Base-by-base conservation (phyloP, 2,888 invertebrate genomes). In the Timema podura region DNA sequence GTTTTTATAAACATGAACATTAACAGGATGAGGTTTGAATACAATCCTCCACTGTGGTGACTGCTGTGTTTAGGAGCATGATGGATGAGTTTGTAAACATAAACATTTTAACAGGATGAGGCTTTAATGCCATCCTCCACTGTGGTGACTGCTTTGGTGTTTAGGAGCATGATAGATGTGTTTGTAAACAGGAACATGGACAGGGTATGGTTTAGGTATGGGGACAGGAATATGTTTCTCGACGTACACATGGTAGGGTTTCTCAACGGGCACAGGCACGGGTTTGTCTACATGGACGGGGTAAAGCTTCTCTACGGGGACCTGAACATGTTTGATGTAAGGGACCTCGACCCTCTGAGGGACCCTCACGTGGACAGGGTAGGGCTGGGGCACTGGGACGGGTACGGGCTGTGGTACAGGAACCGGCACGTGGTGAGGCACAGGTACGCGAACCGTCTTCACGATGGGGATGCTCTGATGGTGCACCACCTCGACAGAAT, bases 391-490 rank as follows among this genome's bases (percentile, higher is more conserved):
- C 11, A 73, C 73, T 11, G 68, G 72, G 15, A 74, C 73, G 67
- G 71, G 48, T 65, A 73, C 69, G 46, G 71, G 70, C 10, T 72
- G 70, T 54, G 74, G 73, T 0, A 73, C 72, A 6, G 72, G 68
- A 2, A 74, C 73, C 0, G 72, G 71, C 49, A 74, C 69, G 45
- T 70, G 74, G 44, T 74, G 72, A 0, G 71, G 67, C 54, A 74
- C 74, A 11, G 74, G 71, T 9, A 74, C 70, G 64, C 80, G 79
- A 48, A 73, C 70, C 13, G 69, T 66, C 67, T 73, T 73, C 44
- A 73, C 70, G 30, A 66, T 59, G 61, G 71, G 73, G 6, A 69
- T 64, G 48, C 65, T 51, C 47, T 48, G 51, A 45, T 71, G 68
- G 48, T 71, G 73, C 16, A 71, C 72, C 16, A 70, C 68, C 65